Percentiles rank a stretch among this genome's conserved stretches.
Conservation (phyloP, 2,797 vertebrate species). For the Pseudotriccus pelzelni region DNA sequence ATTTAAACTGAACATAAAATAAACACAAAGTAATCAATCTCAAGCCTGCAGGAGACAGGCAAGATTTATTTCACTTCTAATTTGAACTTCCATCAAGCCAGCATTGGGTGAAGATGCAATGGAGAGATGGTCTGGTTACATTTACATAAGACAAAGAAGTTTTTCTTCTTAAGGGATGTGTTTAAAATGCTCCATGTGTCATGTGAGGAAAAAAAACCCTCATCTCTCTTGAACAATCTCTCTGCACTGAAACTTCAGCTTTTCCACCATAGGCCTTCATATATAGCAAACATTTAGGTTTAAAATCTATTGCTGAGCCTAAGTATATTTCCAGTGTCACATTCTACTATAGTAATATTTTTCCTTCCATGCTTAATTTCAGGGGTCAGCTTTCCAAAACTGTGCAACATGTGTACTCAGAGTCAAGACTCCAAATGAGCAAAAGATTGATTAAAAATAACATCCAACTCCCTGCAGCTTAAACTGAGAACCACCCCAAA, state of each 20-base stretch:
- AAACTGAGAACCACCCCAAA: not conserved
- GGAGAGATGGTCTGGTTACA: not conserved
- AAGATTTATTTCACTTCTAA: not conserved
- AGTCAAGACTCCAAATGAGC: not conserved
- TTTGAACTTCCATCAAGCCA: not conserved
- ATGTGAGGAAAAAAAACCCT: not conserved
- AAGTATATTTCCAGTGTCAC: not conserved
- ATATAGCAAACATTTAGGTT: not conserved
- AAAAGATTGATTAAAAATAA: not conserved
- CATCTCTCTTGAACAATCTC: not conserved
- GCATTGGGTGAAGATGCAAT: not conserved
- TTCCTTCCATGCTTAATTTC: not conserved
- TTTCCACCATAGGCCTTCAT: fast-evolving
- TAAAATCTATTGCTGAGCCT: not conserved
- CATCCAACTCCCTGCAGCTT: not conserved
- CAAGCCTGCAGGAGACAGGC: not conserved
- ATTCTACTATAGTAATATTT: not conserved
- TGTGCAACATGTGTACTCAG: not conserved
- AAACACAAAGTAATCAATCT: not conserved
- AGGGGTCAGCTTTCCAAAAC: not conserved
- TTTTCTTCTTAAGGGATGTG: not conserved
- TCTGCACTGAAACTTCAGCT: not conserved
- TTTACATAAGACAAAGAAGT: not conserved
- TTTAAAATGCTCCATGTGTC: not conserved
- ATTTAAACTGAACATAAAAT: not conserved